These are phyloP conservation scores for Peucedramus taeniatus DNA, from an alignment of 2,113 vertebrate species.

Conservation along the genomic window DNA sequence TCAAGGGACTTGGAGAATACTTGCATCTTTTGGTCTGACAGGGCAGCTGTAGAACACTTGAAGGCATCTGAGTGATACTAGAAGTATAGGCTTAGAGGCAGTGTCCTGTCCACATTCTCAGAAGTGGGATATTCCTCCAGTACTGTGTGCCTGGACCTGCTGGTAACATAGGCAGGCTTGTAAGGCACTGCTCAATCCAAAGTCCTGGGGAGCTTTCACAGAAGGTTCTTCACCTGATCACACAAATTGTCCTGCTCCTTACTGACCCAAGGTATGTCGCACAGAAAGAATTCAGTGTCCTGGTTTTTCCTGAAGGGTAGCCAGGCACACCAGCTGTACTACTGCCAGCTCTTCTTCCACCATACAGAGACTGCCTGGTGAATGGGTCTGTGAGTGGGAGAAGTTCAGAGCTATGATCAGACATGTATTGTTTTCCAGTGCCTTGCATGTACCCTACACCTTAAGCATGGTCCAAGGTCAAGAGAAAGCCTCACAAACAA, in stretches of 20 bases:
- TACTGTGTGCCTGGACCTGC: neutral
- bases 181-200: neutral
- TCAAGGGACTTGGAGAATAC: neutral
- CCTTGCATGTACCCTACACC: neutral
- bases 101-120: neutral
- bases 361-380: neutral
- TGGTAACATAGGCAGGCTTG: neutral
- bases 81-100: neutral
- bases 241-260: neutral
- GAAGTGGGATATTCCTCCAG: neutral
- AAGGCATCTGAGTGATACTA: neutral
- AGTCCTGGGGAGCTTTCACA: neutral
- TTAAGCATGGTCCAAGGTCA: neutral
- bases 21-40: neutral
- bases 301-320: neutral
- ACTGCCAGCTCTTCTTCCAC: neutral
- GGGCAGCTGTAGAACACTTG: neutral
- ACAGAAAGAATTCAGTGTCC: neutral
- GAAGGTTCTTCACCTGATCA: neutral
- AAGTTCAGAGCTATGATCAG: neutral
- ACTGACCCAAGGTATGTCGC: neutral
- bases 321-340: neutral
- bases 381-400: neutral
- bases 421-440: neutral
- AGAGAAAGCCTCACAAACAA: neutral